Conservation (phyloP, 2,113 vertebrate species). For the Anseranas semipalmata region DNA sequence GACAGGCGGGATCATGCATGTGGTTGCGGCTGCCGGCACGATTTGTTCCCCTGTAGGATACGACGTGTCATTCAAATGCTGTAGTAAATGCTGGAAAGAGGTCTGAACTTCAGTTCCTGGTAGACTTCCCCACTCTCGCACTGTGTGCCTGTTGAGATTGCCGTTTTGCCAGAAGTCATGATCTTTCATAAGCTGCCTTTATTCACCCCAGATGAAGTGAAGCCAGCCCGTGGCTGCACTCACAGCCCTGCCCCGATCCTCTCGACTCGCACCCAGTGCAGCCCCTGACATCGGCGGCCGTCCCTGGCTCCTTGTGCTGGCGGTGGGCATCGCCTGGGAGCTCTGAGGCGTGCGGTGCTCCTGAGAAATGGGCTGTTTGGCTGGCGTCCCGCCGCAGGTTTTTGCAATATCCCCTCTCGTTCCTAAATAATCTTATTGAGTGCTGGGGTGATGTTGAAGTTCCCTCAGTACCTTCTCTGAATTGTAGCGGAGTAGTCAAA, state of each 20-base stretch:
- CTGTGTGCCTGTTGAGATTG: neutral
- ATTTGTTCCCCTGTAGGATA: neutral
- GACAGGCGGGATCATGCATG: neutral
- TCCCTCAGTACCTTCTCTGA: neutral
- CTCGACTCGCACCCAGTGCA: neutral
- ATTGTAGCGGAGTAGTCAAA: neutral
- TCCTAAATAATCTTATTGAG: neutral
- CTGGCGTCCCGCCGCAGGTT: neutral
- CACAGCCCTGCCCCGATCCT: neutral
- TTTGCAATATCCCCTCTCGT: neutral
- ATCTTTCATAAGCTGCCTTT: neutral
- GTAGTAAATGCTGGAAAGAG: neutral
- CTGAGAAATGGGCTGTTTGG: neutral
- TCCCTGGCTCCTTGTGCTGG: neutral
- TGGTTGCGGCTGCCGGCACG: neutral
- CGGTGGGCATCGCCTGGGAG: neutral
- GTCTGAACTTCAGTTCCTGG: neutral
- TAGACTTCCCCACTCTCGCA: neutral
- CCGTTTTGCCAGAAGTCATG: neutral
- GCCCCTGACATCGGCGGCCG: rapidly evolving
- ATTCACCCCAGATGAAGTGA: neutral
- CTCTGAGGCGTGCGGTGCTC: neutral
- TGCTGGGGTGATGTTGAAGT: neutral
- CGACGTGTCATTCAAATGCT: neutral
- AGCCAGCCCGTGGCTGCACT: rapidly evolving